Percentiles rank a stretch among this genome's conserved stretches.
Conservation (phyloP, 2,888 invertebrate species). For the Furcula furcula region DNA sequence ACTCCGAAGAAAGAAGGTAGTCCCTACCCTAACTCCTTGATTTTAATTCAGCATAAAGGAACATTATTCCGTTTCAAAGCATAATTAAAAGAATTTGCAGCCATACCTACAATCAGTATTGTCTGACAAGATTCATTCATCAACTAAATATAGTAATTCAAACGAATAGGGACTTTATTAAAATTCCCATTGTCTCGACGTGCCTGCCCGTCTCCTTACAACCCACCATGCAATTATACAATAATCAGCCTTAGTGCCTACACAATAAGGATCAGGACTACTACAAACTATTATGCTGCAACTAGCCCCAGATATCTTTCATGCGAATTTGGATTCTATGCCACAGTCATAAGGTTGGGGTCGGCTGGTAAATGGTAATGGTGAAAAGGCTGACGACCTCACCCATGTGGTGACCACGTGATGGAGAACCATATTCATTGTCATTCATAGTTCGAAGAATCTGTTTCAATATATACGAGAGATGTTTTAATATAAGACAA, state of each 20-base stretch:
- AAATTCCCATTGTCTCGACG: slow-evolving; percentile 39
- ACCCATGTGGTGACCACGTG: slow-evolving; percentile 49
- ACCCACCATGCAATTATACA: not conserved
- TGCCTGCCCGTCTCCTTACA: slow-evolving; percentile 23
- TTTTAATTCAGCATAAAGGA: too few species aligned
- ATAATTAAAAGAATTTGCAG: too few species aligned
- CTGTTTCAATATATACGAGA: slow-evolving; percentile 12
- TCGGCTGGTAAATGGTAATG: slow-evolving; percentile 18
- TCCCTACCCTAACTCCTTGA: too few species aligned
- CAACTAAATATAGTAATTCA: slow-evolving; percentile 23
- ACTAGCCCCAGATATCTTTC: not conserved
- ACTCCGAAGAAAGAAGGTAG: too few species aligned
- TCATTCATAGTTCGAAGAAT: slow-evolving; percentile 35
- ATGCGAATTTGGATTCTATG: slow-evolving; percentile 4
- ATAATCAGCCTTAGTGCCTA: not conserved
- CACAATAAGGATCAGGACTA: slow-evolving; percentile 1
- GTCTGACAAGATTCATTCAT: too few species aligned
- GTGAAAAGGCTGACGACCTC: slow-evolving; percentile 51
- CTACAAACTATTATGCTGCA: slow-evolving; percentile 2
- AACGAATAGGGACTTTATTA: slow-evolving; percentile 33
- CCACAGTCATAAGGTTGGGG: not conserved
- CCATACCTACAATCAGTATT: too few species aligned
- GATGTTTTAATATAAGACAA: slow-evolving; percentile 2
- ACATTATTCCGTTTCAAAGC: too few species aligned
- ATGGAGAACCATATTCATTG: slow-evolving; percentile 30